Conservation (phyloP, 2,113 vertebrate genomes). For the Morphnarchus princeps region DNA sequence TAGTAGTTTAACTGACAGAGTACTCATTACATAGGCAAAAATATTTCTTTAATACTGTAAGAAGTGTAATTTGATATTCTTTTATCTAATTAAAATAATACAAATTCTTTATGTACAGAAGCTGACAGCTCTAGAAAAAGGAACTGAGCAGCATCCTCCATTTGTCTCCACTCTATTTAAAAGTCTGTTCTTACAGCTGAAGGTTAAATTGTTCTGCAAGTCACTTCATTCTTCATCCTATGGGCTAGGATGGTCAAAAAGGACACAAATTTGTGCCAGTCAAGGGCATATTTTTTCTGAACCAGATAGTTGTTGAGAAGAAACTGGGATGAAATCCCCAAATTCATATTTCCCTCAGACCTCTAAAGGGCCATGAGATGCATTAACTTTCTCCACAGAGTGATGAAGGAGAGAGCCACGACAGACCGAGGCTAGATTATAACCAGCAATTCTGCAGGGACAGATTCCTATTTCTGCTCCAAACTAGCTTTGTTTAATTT, state of each 20-base stretch:
- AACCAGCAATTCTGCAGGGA: not conserved
- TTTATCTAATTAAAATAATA: conserved; percentile 31
- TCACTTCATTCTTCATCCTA: not conserved
- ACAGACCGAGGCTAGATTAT: not conserved
- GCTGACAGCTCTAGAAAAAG: not conserved
- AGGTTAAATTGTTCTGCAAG: not conserved
- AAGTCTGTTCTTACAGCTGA: not conserved
- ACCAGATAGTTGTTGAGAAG: not conserved
- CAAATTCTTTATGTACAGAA: not conserved
- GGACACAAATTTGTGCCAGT: not conserved
- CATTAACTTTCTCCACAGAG: not conserved
- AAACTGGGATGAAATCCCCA: not conserved
- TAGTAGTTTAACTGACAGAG: not conserved
- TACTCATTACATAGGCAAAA: not conserved
- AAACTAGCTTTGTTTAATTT: not conserved
- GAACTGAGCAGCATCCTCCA: not conserved
- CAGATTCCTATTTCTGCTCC: not conserved
- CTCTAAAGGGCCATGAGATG: not conserved
- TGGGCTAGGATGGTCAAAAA: not conserved
- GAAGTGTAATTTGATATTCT: not conserved
- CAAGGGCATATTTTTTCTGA: not conserved
- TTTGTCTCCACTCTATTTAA: not conserved
- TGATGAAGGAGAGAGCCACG: not conserved
- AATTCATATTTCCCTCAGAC: not conserved
- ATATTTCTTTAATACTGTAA: not conserved